These are phyloP conservation scores for Menura novaehollandiae DNA, from an alignment of 2,113 vertebrate species.

Conservation along the genomic window DNA sequence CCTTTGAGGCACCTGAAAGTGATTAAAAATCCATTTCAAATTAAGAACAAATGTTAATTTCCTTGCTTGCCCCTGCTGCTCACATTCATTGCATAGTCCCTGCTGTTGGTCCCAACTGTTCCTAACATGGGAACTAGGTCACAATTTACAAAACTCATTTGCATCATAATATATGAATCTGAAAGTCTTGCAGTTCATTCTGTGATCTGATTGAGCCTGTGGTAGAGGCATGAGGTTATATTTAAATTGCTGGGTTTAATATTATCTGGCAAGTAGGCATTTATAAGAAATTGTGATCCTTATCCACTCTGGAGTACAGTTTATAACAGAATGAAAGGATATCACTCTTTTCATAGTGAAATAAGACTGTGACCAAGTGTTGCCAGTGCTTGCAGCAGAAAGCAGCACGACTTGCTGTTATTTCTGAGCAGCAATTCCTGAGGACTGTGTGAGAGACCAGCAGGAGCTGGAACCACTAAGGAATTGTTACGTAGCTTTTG, in stretches of 20 bases:
- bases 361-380: not conserved
- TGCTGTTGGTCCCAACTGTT: slow-evolving; percentile 47
- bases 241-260: not conserved
- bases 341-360: not conserved
- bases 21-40: slow-evolving; percentile 58
- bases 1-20: slow-evolving; percentile 40
- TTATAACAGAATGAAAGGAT: not conserved
- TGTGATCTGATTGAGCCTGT: not conserved
- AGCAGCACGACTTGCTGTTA: not conserved
- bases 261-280: not conserved
- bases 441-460: not conserved
- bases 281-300: not conserved
- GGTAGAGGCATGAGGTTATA: not conserved
- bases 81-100: not conserved
- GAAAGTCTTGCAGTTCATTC: not conserved
- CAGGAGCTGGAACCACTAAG: not conserved
- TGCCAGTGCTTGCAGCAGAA: not conserved
- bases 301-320: not conserved
- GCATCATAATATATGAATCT: slow-evolving; percentile 56
- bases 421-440: not conserved
- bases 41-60: slow-evolving; percentile 41
- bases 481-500: not conserved
- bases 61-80: not conserved
- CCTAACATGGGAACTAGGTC: slow-evolving; percentile 69
- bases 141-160: slow-evolving; percentile 67